These are phyloP conservation scores for Blera fallax DNA, from an alignment of 2,888 invertebrate species.

Conservation along the genomic window DNA sequence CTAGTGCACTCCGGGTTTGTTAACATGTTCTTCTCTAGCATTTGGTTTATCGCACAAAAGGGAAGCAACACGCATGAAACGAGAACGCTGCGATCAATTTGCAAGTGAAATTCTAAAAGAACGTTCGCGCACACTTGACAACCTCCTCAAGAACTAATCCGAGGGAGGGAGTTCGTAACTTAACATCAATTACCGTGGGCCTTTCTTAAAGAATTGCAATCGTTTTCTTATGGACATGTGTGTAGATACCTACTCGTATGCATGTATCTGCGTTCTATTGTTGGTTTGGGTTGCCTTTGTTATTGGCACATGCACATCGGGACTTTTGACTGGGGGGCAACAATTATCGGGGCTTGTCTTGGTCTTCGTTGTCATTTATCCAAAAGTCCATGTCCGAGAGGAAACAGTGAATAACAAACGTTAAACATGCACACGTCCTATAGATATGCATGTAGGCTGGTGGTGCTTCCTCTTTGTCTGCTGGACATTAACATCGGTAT, in stretches of 20 bases:
- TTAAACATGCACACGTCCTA: constrained; percentile 11
- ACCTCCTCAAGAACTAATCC: constrained; percentile 28
- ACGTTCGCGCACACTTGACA: constrained; percentile 30
- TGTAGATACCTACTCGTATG: neutral
- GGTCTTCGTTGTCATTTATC: neutral
- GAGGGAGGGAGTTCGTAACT: neutral
- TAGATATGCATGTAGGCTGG: neutral
- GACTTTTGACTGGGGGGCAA: constrained; percentile 13
- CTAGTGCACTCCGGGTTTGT: constrained; percentile 44
- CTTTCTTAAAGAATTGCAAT: constrained; percentile 22
- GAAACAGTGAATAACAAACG: constrained; percentile 40
- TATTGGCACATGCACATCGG: neutral
- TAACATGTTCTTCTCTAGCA: constrained; percentile 39
- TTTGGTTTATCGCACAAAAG: constrained; percentile 7
- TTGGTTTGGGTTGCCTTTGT: constrained; percentile 24
- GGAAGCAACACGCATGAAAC: constrained; percentile 27
- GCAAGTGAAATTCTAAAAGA: constrained; percentile 49
- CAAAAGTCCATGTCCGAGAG: constrained; percentile 26
- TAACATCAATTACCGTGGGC: constrained; percentile 59
- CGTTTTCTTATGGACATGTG: neutral
- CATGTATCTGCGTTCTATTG: constrained; percentile 29
- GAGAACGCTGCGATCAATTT: constrained; percentile 58
- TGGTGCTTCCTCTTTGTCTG: neutral
- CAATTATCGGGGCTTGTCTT: constrained; percentile 20
- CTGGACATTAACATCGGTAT: neutral